These are phyloP conservation scores for Hypomesus transpacificus DNA, from an alignment of 2,113 vertebrate genomes.

Conservation along the genomic window DNA sequence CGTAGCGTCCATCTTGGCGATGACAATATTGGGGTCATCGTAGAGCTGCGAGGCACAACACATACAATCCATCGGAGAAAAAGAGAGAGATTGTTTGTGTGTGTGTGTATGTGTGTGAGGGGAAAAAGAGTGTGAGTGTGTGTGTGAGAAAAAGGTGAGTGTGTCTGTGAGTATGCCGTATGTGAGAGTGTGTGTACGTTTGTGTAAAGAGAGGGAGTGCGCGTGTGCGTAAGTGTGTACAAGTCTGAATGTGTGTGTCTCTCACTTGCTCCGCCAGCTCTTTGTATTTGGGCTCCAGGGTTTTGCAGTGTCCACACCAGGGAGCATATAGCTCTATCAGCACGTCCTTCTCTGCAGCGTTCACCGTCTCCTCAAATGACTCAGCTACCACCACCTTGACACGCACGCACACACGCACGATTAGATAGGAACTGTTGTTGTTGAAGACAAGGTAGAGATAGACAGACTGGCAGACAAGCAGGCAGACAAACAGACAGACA, in stretches of 20 bases:
- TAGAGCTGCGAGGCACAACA: constrained; percentile 46
- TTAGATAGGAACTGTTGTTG: neutral
- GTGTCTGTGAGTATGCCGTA: neutral
- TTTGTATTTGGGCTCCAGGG: constrained; percentile 67
- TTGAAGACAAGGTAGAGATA: neutral
- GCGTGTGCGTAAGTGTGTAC: neutral
- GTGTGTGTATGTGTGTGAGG: constrained; percentile 9
- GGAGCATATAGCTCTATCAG: constrained; percentile 74
- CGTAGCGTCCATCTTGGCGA: constrained; percentile 71
- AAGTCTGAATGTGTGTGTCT: neutral
- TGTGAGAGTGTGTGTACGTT: neutral
- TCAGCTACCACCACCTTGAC: constrained; percentile 74
- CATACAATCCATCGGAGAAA: neutral
- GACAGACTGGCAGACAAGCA: neutral
- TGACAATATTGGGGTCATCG: constrained; percentile 51
- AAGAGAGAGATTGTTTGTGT: neutral
- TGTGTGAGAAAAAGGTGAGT: neutral
- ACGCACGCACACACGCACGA: neutral
- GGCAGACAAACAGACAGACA: neutral
- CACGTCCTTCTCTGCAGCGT: constrained; percentile 63
- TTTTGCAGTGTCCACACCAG: constrained; percentile 71
- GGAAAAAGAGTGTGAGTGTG: neutral
- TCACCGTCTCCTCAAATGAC: constrained; percentile 68
- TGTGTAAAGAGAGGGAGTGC: neutral
- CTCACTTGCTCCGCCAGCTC: constrained; percentile 64